Percentiles rank a stretch among this genome's conserved stretches.
These are phyloP conservation scores for Drosophila subpulchrella DNA, from an alignment of 1,140 invertebrate species.

Conservation along the genomic window DNA sequence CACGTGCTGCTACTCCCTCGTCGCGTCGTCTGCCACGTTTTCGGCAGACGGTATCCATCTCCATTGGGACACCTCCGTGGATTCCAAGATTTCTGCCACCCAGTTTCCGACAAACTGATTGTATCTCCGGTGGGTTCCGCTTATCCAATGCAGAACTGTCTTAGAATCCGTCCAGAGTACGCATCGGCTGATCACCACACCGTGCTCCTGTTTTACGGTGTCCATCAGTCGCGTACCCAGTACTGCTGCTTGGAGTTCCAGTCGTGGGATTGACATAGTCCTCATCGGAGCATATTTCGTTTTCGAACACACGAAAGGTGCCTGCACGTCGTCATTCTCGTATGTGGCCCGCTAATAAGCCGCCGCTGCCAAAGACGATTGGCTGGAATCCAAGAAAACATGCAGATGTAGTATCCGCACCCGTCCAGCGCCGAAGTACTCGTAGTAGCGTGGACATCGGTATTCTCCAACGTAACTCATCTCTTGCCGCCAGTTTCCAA, in stretches of 20 bases:
- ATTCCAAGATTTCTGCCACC: constrained; percentile 45
- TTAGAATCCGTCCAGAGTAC: constrained; percentile 22
- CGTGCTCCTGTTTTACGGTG: constrained; percentile 5
- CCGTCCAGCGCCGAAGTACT: not conserved
- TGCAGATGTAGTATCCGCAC: not conserved
- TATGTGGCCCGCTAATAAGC: not conserved
- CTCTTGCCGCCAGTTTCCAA: not conserved
- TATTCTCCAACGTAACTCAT: not conserved
- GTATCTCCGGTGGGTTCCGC: constrained; percentile 4
- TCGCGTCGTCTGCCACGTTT: not conserved
- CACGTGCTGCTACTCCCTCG: not conserved
- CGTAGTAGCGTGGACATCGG: not conserved
- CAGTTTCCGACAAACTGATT: constrained; percentile 66
- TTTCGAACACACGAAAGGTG: constrained; percentile 45
- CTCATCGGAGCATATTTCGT: constrained; percentile 78
- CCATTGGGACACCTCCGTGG: constrained; percentile 14
- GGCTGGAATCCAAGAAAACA: not conserved
- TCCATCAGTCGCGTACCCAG: constrained; percentile 66
- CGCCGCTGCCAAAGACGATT: not conserved
- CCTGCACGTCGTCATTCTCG: not conserved
- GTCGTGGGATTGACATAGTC: constrained; percentile 73
- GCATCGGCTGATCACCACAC: not conserved
- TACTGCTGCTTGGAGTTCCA: constrained; percentile 81
- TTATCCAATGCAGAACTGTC: constrained; percentile 25
- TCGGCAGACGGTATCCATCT: constrained; percentile 5